These are phyloP conservation scores for Imbricaverruca yamaguchii DNA, from an alignment of 2,888 invertebrate species.

Conservation along the genomic window DNA sequence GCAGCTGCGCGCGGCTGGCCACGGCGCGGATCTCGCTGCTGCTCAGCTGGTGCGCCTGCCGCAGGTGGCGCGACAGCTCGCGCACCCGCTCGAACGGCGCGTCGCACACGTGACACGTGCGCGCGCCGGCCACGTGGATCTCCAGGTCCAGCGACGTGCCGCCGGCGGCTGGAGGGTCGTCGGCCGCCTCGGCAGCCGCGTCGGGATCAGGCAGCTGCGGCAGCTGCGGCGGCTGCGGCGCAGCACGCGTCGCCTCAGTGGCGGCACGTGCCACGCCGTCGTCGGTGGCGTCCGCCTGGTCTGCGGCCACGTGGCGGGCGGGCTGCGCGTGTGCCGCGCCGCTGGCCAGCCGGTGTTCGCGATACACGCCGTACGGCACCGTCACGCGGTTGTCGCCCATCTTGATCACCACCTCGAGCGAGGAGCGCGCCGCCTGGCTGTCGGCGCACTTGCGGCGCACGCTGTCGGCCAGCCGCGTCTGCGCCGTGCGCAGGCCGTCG, in stretches of 20 bases:
- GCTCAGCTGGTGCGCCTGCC: background rate
- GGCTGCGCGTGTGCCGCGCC: too few species aligned
- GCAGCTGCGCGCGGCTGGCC: background rate
- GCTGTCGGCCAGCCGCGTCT: background rate
- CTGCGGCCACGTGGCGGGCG: background rate
- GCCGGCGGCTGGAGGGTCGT: background rate
- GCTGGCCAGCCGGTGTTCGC: background rate
- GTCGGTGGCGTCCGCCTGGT: background rate
- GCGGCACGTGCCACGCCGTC: background rate
- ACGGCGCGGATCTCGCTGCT: constrained; percentile 18
- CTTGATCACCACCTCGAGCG: background rate
- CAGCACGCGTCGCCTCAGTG: background rate
- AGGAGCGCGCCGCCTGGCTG: background rate
- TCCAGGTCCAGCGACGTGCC: background rate
- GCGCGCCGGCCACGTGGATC: background rate
- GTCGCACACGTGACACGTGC: background rate
- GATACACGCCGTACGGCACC: constrained; percentile 9
- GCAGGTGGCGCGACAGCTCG: background rate
- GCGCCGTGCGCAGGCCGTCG: background rate
- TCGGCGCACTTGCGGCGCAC: background rate
- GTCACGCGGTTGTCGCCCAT: constrained; percentile 1
- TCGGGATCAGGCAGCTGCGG: background rate
- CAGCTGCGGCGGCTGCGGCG: background rate
- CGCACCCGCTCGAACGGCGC: background rate
- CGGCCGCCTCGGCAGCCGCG: background rate